These are phyloP conservation scores for Brachypteracias leptosomus DNA, from an alignment of 2,113 vertebrate species.

Conservation along the genomic window DNA sequence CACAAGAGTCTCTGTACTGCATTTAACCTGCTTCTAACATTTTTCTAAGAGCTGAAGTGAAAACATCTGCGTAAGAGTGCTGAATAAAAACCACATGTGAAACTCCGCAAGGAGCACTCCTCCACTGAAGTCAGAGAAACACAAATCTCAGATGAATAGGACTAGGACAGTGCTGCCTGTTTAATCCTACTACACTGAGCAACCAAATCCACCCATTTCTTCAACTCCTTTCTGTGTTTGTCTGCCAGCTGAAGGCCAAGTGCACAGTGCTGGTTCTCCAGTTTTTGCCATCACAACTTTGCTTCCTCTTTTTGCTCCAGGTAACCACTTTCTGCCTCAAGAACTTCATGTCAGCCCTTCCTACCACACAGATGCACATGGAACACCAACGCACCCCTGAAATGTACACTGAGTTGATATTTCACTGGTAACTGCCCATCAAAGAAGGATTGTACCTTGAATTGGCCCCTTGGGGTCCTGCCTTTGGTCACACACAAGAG, in stretches of 20 bases:
- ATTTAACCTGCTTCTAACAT: slow-evolving; percentile 45
- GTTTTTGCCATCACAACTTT: background rate
- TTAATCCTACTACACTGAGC: background rate
- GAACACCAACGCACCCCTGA: background rate
- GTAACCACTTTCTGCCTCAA: background rate
- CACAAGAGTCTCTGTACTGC: slow-evolving; percentile 52
- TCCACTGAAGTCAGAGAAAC: slow-evolving; percentile 3
- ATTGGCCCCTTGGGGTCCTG: background rate
- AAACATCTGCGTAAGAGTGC: slow-evolving; percentile 46
- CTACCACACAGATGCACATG: fast-evolving
- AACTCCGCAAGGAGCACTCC: background rate
- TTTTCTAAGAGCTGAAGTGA: slow-evolving; percentile 44
- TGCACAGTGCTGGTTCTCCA: background rate
- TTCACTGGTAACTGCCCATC: background rate
- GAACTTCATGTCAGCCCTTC: background rate
- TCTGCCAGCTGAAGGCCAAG: background rate
- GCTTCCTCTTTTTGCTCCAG: background rate
- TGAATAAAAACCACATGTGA: slow-evolving; percentile 36
- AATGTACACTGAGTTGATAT: fast-evolving
- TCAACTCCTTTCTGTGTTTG: background rate
- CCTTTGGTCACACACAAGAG: background rate
- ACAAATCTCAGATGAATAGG: background rate
- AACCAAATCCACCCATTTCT: background rate
- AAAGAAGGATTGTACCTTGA: background rate
- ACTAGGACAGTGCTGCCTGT: background rate